Percentiles rank a stretch among this genome's conserved stretches.
Evolutionary conservation across 2,797 vertebrate species (phyloP).

Genomic region (Benthosema pterotum): DNA sequence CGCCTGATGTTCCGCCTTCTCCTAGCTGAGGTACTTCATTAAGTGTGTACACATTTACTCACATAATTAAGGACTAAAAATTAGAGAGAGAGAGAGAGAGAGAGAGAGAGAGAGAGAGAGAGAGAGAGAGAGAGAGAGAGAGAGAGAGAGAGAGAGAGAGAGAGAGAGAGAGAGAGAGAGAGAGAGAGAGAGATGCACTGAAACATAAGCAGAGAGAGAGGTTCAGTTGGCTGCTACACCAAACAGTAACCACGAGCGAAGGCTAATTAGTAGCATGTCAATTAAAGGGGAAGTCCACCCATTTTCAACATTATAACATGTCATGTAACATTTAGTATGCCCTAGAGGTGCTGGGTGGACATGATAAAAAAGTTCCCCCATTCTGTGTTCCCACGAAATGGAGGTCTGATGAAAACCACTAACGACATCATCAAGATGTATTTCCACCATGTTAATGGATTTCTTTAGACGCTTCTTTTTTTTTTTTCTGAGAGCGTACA

Average conservation of each 20-base stretch:
- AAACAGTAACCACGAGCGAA: slow-evolving; percentile 31
- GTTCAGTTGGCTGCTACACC: slow-evolving; percentile 33
- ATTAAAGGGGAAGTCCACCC: too few species aligned
- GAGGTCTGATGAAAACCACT: too few species aligned
- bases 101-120: slow-evolving; percentile 3
- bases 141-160: slow-evolving; percentile 27
- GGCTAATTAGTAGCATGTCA: slow-evolving; percentile 63
- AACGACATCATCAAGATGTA: too few species aligned
- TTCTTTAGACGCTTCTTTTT: too few species aligned
- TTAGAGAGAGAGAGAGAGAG: slow-evolving; percentile 35
- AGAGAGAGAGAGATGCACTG: not conserved
- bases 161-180: slow-evolving; percentile 7
- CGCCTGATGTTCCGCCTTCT: slow-evolving; percentile 44
- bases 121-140: slow-evolving; percentile 14
- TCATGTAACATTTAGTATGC: too few species aligned
- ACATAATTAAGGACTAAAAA: slow-evolving; percentile 69
- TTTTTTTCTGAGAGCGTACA: too few species aligned
- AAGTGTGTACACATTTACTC: slow-evolving; percentile 68
- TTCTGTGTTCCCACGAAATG: too few species aligned
- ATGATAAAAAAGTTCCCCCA: too few species aligned
- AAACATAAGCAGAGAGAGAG: too few species aligned
- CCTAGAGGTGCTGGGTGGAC: too few species aligned
- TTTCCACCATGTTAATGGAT: too few species aligned
- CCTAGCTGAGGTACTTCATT: slow-evolving; percentile 60
- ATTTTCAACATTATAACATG: too few species aligned